phyloP scores from a whole-genome alignment of 1,140 invertebrate genomes.

The Triops longicaudatus region DNA sequence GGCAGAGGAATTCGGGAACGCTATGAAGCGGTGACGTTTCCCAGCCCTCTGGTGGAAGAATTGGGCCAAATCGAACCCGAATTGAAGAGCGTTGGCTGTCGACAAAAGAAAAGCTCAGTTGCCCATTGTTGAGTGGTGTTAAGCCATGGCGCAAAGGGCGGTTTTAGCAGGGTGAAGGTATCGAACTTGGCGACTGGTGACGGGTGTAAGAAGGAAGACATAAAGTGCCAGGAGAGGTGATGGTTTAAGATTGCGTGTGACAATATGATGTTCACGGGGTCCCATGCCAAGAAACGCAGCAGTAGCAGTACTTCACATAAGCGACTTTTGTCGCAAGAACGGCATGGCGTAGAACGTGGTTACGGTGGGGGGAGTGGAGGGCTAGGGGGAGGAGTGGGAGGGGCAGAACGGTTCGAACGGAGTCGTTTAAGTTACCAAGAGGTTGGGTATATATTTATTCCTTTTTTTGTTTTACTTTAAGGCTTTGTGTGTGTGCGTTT shows the following conservation, averaged over 20 bases:
- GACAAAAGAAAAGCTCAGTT: too few species aligned
- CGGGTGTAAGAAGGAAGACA: too few species aligned
- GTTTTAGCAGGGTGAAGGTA: too few species aligned
- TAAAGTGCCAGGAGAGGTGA: too few species aligned
- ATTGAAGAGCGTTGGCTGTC: too few species aligned
- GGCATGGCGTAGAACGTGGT: conserved; percentile 31
- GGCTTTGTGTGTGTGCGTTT: not conserved
- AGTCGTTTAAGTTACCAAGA: conserved; percentile 31
- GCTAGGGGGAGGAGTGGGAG: conserved; percentile 23
- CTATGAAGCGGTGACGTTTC: too few species aligned
- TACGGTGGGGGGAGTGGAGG: conserved; percentile 21
- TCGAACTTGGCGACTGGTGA: too few species aligned
- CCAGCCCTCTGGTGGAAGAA: too few species aligned
- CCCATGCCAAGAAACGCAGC: conserved; percentile 43
- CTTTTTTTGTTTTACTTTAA: not conserved
- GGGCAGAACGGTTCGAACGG: conserved; percentile 24
- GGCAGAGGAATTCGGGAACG: too few species aligned
- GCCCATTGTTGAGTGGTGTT: too few species aligned
- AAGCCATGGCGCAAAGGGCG: too few species aligned
- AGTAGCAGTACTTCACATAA: conserved; percentile 36
- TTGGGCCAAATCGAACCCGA: too few species aligned
- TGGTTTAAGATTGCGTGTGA: not conserved
- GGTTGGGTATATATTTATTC: conserved; percentile 17
- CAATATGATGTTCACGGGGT: conserved; percentile 50
- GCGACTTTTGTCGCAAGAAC: conserved; percentile 36